Conservation (phyloP, 37 sponge, comb jelly and placozoan genomes). For the Cladorhizidae sp. region DNA sequence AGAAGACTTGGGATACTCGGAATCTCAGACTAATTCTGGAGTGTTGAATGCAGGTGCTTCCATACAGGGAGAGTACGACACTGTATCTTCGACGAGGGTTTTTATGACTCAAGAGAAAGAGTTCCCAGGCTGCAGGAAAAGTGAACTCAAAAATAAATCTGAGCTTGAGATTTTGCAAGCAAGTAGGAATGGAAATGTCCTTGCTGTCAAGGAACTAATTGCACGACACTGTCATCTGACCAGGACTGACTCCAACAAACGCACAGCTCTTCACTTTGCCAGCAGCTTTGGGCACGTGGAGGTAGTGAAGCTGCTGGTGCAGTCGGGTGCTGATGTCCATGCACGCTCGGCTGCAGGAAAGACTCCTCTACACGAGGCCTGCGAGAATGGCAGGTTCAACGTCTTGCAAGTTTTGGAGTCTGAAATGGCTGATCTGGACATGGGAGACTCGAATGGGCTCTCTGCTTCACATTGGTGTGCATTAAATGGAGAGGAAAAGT, state of each 20-base stretch:
- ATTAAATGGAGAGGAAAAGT: conserved; percentile 68
- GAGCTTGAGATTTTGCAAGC: conserved; percentile 3
- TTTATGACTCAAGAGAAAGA: neutral
- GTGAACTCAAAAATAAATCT: neutral
- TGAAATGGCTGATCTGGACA: conserved; percentile 52
- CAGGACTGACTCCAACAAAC: conserved; percentile 11
- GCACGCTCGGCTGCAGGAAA: conserved; percentile 31
- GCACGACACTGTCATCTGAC: neutral
- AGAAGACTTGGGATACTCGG: too few relatives aligned
- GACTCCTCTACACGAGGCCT: conserved; percentile 83
- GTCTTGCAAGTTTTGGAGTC: conserved; percentile 45
- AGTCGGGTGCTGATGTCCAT: conserved; percentile 45
- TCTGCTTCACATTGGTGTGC: conserved; percentile 77
- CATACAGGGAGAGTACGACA: too few relatives aligned
- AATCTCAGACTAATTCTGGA: too few relatives aligned
- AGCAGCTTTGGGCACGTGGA: conserved; percentile 55
- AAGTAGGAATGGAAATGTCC: conserved; percentile 26
- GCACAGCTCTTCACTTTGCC: conserved; percentile 67
- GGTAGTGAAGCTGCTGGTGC: conserved; percentile 45
- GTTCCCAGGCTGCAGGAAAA: neutral
- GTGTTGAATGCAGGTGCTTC: too few relatives aligned
- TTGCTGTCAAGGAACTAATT: neutral
- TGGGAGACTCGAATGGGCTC: conserved; percentile 46
- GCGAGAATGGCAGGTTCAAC: conserved; percentile 62
- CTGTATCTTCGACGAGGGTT: neutral